Evolutionary conservation across 1,140 invertebrate species (phyloP).

Genomic region (Pseudomyrmex concolor): DNA sequence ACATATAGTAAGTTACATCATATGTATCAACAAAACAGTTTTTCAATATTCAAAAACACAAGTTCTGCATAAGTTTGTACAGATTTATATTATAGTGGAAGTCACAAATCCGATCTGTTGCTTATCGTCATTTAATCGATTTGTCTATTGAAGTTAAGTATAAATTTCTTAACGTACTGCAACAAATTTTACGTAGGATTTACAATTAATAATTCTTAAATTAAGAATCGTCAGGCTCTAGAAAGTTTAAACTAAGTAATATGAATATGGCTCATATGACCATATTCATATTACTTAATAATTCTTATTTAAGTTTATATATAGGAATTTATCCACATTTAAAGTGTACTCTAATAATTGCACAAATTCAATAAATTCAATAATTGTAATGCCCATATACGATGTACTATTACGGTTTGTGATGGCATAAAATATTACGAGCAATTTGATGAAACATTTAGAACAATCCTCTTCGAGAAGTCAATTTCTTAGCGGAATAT

Average conservation of each 20-base stretch:
- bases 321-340: constrained; percentile 42
- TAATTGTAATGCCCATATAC: constrained; percentile 31
- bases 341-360: constrained; percentile 34
- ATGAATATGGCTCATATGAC: too few relatives aligned
- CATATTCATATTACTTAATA: too few relatives aligned
- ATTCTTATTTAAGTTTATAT: constrained; percentile 45
- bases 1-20: constrained; percentile 50
- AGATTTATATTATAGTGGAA: constrained; percentile 70
- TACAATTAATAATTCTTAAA: constrained; percentile 3
- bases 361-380: constrained; percentile 26
- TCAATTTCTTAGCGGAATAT: constrained; percentile 47
- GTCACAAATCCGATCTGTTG: constrained; percentile 60
- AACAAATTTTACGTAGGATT: background rate
- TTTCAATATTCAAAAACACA: constrained; percentile 43
- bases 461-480: constrained; percentile 15
- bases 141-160: constrained; percentile 34
- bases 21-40: constrained; percentile 38
- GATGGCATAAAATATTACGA: constrained; percentile 39
- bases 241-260: too few relatives aligned
- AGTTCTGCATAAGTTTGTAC: constrained; percentile 55
- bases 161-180: background rate
- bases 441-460: constrained; percentile 40
- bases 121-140: constrained; percentile 19
- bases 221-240: too few relatives aligned
- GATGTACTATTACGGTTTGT: background rate